A percentile compares a stretch with the other conserved stretches of the same genome.
Conservation (phyloP, 2,888 invertebrate species). For the Lepetodrilus schrolli region DNA sequence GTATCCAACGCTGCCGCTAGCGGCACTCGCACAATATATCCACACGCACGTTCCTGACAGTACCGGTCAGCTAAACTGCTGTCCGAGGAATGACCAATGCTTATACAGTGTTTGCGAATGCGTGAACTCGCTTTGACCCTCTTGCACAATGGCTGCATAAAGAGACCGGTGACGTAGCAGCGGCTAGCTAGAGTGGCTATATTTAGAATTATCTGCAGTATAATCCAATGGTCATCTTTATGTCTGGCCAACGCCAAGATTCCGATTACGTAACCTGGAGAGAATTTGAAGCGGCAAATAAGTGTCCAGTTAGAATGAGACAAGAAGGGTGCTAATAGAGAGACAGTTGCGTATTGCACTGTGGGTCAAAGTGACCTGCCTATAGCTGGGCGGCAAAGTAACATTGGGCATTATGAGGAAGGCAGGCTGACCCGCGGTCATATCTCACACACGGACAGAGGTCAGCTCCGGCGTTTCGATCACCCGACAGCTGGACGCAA, state of each 20-base stretch:
- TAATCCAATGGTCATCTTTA: slow-evolving; percentile 14
- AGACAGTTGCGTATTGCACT: background rate
- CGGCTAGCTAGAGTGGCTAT: slow-evolving; percentile 18
- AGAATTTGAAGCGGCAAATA: background rate
- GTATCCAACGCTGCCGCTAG: background rate
- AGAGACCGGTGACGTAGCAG: slow-evolving; percentile 51
- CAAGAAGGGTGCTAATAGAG: background rate
- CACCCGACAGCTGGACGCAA: background rate
- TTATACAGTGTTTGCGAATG: slow-evolving; percentile 60
- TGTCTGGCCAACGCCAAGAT: background rate
- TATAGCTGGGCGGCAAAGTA: background rate
- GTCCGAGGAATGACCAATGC: slow-evolving; percentile 58
- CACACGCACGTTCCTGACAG: background rate
- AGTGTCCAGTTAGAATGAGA: background rate
- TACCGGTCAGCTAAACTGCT: slow-evolving; percentile 37
- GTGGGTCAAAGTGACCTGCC: background rate
- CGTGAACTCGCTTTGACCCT: slow-evolving; percentile 60
- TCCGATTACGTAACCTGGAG: background rate
- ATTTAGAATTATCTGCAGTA: background rate
- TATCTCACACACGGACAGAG: background rate
- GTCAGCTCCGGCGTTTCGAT: background rate
- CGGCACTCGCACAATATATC: background rate
- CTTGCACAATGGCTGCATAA: slow-evolving; percentile 66
- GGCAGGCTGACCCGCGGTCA: background rate
- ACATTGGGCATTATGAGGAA: slow-evolving; percentile 7